A percentile compares a stretch with the other conserved stretches of the same genome.
Evolutionary conservation across 2,888 invertebrate species (phyloP).

Genomic region (Erebia ligea): DNA sequence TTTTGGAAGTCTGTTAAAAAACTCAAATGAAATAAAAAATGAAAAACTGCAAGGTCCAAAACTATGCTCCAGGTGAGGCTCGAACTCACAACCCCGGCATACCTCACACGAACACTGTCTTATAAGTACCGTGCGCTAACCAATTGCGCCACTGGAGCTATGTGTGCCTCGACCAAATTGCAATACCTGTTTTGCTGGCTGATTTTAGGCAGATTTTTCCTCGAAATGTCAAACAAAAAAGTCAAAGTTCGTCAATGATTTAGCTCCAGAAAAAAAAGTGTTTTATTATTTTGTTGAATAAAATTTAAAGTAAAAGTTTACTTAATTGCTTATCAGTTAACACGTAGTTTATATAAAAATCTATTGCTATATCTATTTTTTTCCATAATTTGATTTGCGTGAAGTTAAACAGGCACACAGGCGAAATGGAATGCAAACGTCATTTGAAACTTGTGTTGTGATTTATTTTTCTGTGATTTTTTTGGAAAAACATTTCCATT

Average conservation of each 20-base stretch:
- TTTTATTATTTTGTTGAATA: background rate
- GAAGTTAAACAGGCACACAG: constrained; percentile 51
- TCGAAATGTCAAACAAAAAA: constrained; percentile 25
- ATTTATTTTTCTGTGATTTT: constrained; percentile 27
- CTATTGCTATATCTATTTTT: background rate
- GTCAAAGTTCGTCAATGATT: too few relatives aligned
- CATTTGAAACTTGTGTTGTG: constrained; percentile 46
- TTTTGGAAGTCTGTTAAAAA: too few relatives aligned
- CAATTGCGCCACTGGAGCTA: constrained; percentile 99
- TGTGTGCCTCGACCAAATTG: constrained; percentile 53
- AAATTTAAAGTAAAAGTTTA: background rate
- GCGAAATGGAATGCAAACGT: constrained; percentile 60
- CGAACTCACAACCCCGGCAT: constrained; percentile 99
- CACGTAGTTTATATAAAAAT: too few relatives aligned
- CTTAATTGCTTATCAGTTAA: background rate
- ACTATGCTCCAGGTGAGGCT: constrained; percentile 98
- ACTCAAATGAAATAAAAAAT: background rate
- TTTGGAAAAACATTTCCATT: constrained; percentile 34
- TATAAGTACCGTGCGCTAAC: constrained; percentile 99
- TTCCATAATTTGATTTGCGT: constrained; percentile 4
- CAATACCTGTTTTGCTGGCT: constrained; percentile 23
- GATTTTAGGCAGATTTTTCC: constrained; percentile 4
- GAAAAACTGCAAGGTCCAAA: constrained; percentile 52
- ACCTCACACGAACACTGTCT: constrained; percentile 96
- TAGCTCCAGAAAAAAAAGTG: too few relatives aligned